phyloP scores from a whole-genome alignment of 2,888 invertebrate species.

The Acanthosepion lycidas region DNA sequence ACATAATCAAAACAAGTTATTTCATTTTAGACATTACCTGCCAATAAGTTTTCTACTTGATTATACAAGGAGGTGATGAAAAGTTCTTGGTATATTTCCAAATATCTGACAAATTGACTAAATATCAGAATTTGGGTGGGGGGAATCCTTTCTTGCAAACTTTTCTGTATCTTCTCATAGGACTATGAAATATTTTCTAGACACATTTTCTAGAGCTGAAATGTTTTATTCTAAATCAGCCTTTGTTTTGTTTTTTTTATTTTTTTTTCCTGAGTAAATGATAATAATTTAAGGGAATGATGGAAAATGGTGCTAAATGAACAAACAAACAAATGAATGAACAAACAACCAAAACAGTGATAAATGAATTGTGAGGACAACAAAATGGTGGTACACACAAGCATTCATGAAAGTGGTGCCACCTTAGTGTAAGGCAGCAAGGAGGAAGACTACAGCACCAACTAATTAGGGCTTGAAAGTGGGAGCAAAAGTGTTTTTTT shows the following conservation, averaged over 20 bases:
- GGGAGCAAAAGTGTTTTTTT: conserved; percentile 9
- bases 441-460: not conserved
- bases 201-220: no score
- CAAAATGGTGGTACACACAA: conserved; percentile 22
- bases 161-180: no score
- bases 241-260: not conserved
- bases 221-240: no score
- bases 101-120: no score
- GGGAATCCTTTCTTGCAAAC: no score
- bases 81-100: no score
- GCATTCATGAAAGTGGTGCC: conserved; percentile 12
- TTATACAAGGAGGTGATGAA: no score
- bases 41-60: no score
- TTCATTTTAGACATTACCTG: no score
- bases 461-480: not conserved
- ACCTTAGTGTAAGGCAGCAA: not conserved
- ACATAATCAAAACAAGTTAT: no score
- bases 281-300: not conserved
- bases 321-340: not conserved
- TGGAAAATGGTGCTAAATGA: not conserved
- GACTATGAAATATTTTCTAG: no score
- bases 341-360: conserved; percentile 20
- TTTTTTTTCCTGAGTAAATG: not conserved
- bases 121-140: no score
- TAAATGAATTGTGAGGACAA: not conserved